phyloP scores from a whole-genome alignment of 1,140 invertebrate genomes.

The Drosophila busckii region DNA sequence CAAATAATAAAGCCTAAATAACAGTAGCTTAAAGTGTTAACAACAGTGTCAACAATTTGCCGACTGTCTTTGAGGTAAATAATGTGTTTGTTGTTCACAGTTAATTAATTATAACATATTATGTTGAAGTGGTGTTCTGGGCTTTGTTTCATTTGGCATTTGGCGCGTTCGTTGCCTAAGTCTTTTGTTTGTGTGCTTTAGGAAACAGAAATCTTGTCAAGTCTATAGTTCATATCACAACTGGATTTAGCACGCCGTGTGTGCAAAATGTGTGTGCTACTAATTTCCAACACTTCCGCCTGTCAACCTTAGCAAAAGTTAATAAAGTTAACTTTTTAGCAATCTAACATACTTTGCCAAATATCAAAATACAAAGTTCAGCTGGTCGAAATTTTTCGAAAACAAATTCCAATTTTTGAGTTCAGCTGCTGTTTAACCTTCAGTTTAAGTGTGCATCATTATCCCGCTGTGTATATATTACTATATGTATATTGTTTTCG shows the following conservation, averaged over 20 bases:
- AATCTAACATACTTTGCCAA: neutral
- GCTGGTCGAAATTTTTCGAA: neutral
- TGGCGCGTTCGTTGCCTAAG: conserved; percentile 62
- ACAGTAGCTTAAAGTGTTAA: neutral
- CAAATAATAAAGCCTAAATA: neutral
- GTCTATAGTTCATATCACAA: too few species aligned
- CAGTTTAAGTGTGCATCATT: too few species aligned
- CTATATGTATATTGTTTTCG: too few species aligned
- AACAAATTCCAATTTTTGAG: too few species aligned
- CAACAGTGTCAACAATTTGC: too few species aligned
- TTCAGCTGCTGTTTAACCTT: too few species aligned
- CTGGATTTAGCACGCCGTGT: conserved; percentile 67
- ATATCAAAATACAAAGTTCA: neutral
- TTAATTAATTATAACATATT: neutral
- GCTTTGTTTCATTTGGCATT: conserved; percentile 23
- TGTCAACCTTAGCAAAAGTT: conserved; percentile 31
- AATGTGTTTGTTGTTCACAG: too few species aligned
- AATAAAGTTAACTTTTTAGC: conserved; percentile 5
- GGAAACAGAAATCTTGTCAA: conserved; percentile 63
- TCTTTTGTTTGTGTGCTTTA: conserved; percentile 64
- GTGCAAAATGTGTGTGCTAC: conserved; percentile 19
- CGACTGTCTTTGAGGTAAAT: too few species aligned
- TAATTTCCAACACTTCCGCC: conserved; percentile 57
- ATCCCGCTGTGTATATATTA: too few species aligned
- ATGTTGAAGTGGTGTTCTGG: conserved; percentile 4